phyloP scores from a whole-genome alignment of 2,797 vertebrate genomes.

The Cygnus olor region DNA sequence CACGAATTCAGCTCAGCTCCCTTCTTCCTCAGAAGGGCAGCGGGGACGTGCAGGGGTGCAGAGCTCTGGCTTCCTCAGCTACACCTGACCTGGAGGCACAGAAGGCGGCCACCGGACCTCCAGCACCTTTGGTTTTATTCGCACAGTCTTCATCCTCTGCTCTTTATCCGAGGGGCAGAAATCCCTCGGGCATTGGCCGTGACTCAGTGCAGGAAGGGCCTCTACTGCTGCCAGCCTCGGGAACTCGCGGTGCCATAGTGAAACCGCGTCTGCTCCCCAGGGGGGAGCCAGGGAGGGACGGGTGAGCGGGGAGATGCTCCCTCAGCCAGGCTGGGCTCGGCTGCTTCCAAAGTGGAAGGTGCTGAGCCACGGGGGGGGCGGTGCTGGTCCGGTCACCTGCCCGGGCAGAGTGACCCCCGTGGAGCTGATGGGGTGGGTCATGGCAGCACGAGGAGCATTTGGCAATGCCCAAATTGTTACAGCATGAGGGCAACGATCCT shows the following conservation, averaged over 20 bases:
- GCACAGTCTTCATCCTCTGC: neutral
- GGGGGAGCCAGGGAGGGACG: slow-evolving; percentile 25
- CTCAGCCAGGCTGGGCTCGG: slow-evolving; percentile 33
- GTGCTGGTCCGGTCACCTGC: neutral
- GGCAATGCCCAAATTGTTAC: neutral
- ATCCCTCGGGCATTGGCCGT: slow-evolving; percentile 23
- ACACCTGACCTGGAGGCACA: neutral
- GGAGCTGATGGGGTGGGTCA: neutral
- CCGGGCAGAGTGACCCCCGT: neutral
- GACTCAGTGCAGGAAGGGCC: slow-evolving; percentile 34
- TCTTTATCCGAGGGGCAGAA: neutral
- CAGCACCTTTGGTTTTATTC: neutral
- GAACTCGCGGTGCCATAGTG: slow-evolving; percentile 26
- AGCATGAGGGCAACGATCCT: neutral
- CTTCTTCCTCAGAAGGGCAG: neutral
- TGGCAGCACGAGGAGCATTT: neutral
- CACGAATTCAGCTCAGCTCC: neutral
- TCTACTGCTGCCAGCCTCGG: neutral
- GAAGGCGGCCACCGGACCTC: neutral
- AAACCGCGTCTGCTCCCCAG: slow-evolving; percentile 11
- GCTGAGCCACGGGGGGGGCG: slow-evolving; percentile 4
- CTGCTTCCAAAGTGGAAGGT: neutral
- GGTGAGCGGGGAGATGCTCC: slow-evolving; percentile 35
- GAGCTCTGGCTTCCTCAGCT: neutral
- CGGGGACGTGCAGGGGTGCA: neutral